Evolutionary conservation across 2,888 invertebrate species (phyloP).

Genomic region (Leptinotarsa rubiginosa): DNA sequence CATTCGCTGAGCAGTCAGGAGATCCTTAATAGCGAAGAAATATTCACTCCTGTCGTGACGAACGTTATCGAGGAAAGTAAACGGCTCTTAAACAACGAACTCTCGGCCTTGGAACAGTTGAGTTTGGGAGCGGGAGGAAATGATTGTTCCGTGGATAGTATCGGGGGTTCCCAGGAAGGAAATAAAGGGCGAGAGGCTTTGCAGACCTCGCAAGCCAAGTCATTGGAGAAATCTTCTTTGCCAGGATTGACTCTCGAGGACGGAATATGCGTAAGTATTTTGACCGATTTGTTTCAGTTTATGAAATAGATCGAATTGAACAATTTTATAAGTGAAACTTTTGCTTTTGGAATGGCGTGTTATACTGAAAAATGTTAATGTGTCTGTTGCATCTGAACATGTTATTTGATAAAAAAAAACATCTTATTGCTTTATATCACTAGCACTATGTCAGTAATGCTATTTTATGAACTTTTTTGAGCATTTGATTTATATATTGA

Average conservation of each 20-base stretch:
- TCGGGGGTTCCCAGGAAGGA: background rate
- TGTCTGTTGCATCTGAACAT: too few species aligned
- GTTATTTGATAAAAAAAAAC: too few species aligned
- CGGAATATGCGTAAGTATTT: background rate
- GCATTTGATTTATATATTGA: too few species aligned
- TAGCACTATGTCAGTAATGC: too few species aligned
- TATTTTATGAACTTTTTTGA: too few species aligned
- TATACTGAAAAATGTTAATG: too few species aligned
- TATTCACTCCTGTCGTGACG: conserved; percentile 30
- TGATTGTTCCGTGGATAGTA: background rate
- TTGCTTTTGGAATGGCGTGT: too few species aligned
- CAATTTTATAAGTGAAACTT: too few species aligned
- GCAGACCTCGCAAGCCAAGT: background rate
- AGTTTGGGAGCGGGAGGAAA: background rate
- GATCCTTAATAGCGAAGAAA: conserved; percentile 24
- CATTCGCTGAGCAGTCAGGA: conserved; percentile 40
- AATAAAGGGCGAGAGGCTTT: background rate
- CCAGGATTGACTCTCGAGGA: background rate
- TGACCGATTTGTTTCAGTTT: background rate
- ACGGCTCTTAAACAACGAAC: conserved; percentile 46
- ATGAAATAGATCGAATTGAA: too few species aligned
- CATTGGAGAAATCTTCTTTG: background rate
- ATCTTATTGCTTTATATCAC: too few species aligned
- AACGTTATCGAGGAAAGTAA: conserved; percentile 47
- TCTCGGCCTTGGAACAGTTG: conserved; percentile 37